Evolutionary conservation across 2,888 invertebrate genomes (phyloP), one percentile per base, ranked within the genome.

Genomic region (Corythucha ciliata): DNA sequence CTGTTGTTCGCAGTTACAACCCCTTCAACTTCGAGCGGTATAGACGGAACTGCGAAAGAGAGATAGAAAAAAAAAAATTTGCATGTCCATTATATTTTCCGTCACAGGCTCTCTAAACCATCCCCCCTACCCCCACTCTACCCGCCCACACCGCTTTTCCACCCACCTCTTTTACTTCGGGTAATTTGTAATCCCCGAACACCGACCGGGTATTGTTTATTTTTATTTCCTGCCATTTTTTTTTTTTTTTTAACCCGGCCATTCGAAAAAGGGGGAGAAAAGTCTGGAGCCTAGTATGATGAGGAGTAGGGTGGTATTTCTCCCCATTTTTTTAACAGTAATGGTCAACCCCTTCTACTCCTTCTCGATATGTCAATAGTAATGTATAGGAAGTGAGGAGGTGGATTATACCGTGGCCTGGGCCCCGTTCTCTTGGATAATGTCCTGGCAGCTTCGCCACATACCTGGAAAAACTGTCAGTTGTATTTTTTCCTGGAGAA

Each of bases 301-400:
- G 36, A 21, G 34, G 18, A 24, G 40, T 24, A 25, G 40, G 39
- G 46, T 24, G 47, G 20, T 27, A 14, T 33, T 14, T 22, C 46
- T 16, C 44, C 21, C 40, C 40, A 40, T 21, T 26, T 40, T 49
- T 48, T 41, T 49, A 32, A 21, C 36, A 36, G 51, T 51, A 51
- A 51, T 51, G 51, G 51, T 44, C 51, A 44, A 39, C 25, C 25
- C 41, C 18, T 33, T 33, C 44, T 26, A 29, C 34, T 36, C 47
- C 52, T n/a, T 10, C 47, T 25, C 12, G 40, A 48, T 53, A 55
- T 53, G 55, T 55, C 55, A 55, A 55, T 55, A 55, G 53, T 55
- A 55, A 55, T 52, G 55, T 55, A 55, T 55, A 49, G 52, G 46
- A 40, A 39, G 51, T 34, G 45, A 49, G 40, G 27, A 46, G 33